Evolutionary conservation across 92 coral and sea anemone genomes (phyloP).

Genomic region (Muricea muricata): DNA sequence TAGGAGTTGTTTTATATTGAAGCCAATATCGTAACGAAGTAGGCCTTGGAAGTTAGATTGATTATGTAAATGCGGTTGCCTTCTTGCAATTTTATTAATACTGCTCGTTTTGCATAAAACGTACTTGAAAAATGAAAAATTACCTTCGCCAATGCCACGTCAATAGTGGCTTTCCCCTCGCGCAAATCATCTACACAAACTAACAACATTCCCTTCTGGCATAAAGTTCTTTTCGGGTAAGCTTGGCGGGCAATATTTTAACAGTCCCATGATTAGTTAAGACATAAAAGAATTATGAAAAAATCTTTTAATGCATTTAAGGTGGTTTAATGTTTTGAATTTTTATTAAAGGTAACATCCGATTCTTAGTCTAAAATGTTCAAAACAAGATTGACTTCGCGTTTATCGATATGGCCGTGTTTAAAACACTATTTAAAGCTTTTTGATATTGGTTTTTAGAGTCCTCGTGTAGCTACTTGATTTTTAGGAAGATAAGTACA

Average conservation of each 20-base stretch:
- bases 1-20: neutral
- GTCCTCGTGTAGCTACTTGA: too few relatives aligned
- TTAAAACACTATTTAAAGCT: neutral
- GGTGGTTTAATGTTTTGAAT: constrained; percentile 13
- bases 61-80: constrained; percentile 35
- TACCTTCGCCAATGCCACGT: neutral
- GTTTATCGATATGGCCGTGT: neutral
- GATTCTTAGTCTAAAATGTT: neutral
- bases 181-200: neutral
- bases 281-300: neutral
- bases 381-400: neutral
- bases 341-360: neutral
- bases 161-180: neutral
- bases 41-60: neutral
- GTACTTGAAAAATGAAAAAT: constrained; percentile 18
- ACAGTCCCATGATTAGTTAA: neutral
- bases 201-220: too few relatives aligned
- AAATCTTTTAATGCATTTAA: neutral
- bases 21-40: constrained; percentile 14
- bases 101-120: constrained; percentile 42
- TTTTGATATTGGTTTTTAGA: neutral
- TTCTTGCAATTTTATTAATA: constrained; percentile 9
- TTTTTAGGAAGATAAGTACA: too few relatives aligned
- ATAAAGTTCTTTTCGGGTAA: too few relatives aligned
- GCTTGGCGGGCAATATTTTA: neutral